Percentiles rank a stretch among this genome's conserved stretches.
These are phyloP conservation scores for Chironex yamaguchii DNA, from an alignment of 30 jellyfish, hydroid and myxozoan genomes.

Conservation along the genomic window DNA sequence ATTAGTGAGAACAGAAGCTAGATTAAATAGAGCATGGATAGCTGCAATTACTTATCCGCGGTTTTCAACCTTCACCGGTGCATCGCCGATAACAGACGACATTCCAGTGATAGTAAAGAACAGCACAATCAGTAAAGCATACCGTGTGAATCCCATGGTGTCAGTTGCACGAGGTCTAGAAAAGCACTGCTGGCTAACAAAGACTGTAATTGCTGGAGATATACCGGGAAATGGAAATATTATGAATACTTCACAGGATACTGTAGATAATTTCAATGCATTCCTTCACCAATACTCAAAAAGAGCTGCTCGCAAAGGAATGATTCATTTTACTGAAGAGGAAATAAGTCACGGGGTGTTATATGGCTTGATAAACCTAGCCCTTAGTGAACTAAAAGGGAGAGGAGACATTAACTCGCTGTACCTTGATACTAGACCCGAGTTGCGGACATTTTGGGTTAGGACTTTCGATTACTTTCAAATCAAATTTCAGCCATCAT, in stretches of 20 bases:
- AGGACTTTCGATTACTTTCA: slow-evolving; percentile 61
- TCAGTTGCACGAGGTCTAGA: slow-evolving; percentile 42
- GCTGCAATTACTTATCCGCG: too few species aligned
- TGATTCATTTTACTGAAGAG: slow-evolving; percentile 2
- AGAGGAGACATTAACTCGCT: not conserved
- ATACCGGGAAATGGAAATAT: slow-evolving; percentile 27
- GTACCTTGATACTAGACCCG: slow-evolving; percentile 28
- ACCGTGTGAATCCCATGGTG: slow-evolving; percentile 16
- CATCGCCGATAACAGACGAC: slow-evolving; percentile 1
- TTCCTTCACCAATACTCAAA: slow-evolving; percentile 23
- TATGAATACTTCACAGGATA: not conserved
- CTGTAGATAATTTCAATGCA: not conserved
- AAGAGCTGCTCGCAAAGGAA: slow-evolving; percentile 25
- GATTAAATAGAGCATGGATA: too few species aligned
- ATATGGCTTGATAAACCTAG: slow-evolving; percentile 22
- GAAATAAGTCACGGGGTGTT: slow-evolving; percentile 36
- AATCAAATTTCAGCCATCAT: slow-evolving; percentile 34
- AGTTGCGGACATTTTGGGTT: slow-evolving; percentile 66
- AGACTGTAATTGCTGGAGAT: slow-evolving; percentile 48
- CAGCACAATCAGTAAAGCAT: slow-evolving; percentile 62
- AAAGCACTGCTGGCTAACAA: slow-evolving; percentile 74
- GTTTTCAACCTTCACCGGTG: too few species aligned
- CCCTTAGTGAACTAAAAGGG: not conserved
- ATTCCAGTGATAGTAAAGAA: slow-evolving; percentile 59
- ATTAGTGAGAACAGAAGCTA: too few species aligned